phyloP scores from a whole-genome alignment of 2,888 invertebrate species.

The Cactoblastis cactorum region DNA sequence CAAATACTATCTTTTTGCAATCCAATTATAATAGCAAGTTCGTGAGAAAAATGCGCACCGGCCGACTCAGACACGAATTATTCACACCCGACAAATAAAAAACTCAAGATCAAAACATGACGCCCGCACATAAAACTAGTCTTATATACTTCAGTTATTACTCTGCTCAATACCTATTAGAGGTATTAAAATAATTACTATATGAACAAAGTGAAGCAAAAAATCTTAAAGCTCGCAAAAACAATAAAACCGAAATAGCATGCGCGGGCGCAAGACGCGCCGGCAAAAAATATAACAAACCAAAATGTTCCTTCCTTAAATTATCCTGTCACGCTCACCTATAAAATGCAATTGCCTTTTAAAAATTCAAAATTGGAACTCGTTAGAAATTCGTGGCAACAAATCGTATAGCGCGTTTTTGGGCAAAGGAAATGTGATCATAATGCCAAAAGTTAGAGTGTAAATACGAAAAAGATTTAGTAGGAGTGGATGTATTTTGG shows the following conservation, averaged over 20 bases:
- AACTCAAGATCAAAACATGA: conserved; percentile 22
- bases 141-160: conserved; percentile 53
- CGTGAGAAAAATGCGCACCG: conserved; percentile 30
- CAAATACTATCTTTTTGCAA: conserved; percentile 28
- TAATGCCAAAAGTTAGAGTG: conserved; percentile 20
- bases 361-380: conserved; percentile 62
- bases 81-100: conserved; percentile 12
- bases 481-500: conserved; percentile 37
- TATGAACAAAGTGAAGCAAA: conserved; percentile 53
- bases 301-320: conserved; percentile 68
- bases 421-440: conserved; percentile 9
- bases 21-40: conserved; percentile 19
- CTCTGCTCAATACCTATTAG: conserved; percentile 46
- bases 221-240: conserved; percentile 41
- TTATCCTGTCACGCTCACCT: conserved; percentile 78
- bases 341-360: conserved; percentile 77
- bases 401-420: not conserved
- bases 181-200: conserved; percentile 47
- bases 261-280: conserved; percentile 37
- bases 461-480: conserved; percentile 15
- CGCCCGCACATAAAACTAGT: conserved; percentile 56
- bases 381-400: conserved; percentile 51
- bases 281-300: conserved; percentile 37
- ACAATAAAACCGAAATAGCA: conserved; percentile 53
- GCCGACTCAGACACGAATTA: conserved; percentile 14